Percentiles rank a stretch among this genome's conserved stretches.
Conservation (phyloP, 2,113 vertebrate genomes). For the Stegastes partitus region DNA sequence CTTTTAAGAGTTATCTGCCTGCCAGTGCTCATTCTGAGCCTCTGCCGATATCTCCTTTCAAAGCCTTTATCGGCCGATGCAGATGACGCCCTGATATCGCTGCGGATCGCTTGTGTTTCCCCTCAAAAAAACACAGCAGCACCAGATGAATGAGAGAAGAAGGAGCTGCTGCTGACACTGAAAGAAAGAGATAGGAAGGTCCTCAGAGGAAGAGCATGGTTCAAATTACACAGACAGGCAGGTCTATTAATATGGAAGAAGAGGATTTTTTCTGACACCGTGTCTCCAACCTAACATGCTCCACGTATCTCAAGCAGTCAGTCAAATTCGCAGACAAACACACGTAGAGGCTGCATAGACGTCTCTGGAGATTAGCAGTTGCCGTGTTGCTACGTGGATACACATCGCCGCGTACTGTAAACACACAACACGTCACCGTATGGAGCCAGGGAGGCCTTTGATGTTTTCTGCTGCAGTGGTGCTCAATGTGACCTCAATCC, state of each 20-base stretch:
- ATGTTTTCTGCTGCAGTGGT: constrained; percentile 54
- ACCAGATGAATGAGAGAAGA: constrained; percentile 12
- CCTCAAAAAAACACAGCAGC: constrained; percentile 2
- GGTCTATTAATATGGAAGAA: constrained; percentile 56
- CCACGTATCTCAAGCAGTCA: constrained; percentile 25
- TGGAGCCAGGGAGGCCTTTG: constrained; percentile 38
- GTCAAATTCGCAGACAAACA: constrained; percentile 17
- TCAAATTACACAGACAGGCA: constrained; percentile 54
- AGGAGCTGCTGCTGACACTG: constrained; percentile 19
- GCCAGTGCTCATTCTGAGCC: too few species aligned
- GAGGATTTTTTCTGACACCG: not conserved
- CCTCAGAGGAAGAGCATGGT: constrained; percentile 39
- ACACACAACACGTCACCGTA: constrained; percentile 16
- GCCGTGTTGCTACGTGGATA: constrained; percentile 5
- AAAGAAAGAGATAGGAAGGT: constrained; percentile 46
- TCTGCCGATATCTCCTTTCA: too few species aligned
- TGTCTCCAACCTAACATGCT: constrained; percentile 28
- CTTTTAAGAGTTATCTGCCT: too few species aligned
- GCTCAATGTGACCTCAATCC: constrained; percentile 68
- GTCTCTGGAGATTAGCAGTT: constrained; percentile 24
- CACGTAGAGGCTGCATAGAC: not conserved
- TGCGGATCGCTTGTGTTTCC: not conserved
- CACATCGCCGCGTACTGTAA: constrained; percentile 34
- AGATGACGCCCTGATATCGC: too few species aligned
- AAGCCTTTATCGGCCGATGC: too few species aligned